Base-by-base conservation (phyloP, 2,797 vertebrate genomes). In the Malurus splendens region DNA sequence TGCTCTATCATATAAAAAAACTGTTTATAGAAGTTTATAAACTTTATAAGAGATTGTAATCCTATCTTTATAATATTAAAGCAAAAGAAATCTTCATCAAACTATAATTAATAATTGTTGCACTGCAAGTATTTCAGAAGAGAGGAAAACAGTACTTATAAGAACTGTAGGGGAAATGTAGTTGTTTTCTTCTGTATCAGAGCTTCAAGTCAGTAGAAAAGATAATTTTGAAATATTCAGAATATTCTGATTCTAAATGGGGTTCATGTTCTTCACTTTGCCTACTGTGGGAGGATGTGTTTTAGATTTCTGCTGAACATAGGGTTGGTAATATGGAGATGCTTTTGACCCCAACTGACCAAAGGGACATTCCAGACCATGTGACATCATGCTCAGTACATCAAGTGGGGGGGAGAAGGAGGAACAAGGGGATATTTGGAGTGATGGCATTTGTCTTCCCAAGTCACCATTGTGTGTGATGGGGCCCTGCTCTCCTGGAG, bases 381-480 rank as follows among this genome's bases (percentile, higher is more conserved):
- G 6, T 0, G 4, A 17, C 4, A 27, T 41, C 18, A 48, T 23
- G 10, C 1, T 48, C 18, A 30, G 11, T 10, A 27, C 10, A 20
- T n/a, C 14, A 60, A 54, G 22, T 7, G 6, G 3, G 10, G 3
- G 5, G 20, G 33, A 65, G 12, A 12, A 51, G 4, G 23, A 59
- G 20, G 39, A 44, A 44, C n/a, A 12, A 59, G 8, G 4, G 45
- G 3, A 18, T n/a, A 52, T n/a, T 54, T 14, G 3, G 3, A 7
- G 9, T 27, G 10, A 27, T 41, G 13, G 2, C 1, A 0, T 14
- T 86, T 73, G 9, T 36, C 25, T 48, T 60, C 18, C 33, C 25
- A 66, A 54, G 22, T 36, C 10, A 23, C 20, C 0, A 0, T n/a
- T 23, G 41, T 1, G 2, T 6, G 1, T 59, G 12, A 17, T 19